Conservation (phyloP, 2,888 invertebrate genomes). For the Tinea semifulvella region DNA sequence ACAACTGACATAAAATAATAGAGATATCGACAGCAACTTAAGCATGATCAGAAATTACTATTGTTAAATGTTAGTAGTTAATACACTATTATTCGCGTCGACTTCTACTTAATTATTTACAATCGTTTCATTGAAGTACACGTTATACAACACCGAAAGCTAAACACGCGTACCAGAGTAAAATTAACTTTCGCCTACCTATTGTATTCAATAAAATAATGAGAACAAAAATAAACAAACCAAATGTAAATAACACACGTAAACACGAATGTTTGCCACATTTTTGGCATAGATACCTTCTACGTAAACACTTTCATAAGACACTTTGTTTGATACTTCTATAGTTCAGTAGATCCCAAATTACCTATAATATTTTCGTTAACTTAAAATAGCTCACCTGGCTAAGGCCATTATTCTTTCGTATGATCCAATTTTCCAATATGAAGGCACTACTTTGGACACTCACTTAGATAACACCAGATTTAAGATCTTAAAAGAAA, state of each 20-base stretch:
- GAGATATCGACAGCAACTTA: background rate
- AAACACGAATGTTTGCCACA: slow-evolving; percentile 4
- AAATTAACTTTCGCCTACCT: slow-evolving; percentile 55
- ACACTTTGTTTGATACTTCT: no score
- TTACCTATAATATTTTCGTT: no score
- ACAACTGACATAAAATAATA: background rate
- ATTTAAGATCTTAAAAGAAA: slow-evolving; percentile 34
- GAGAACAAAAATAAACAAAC: slow-evolving; percentile 8
- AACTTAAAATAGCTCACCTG: slow-evolving; percentile 62
- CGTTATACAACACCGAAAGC: slow-evolving; percentile 66
- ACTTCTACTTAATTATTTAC: slow-evolving; percentile 6
- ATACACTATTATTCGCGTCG: background rate
- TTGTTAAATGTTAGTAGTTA: background rate
- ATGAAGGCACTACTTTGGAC: slow-evolving; percentile 49
- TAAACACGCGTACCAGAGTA: slow-evolving; percentile 46
- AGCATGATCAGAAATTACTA: no score
- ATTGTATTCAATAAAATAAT: slow-evolving; percentile 30
- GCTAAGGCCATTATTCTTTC: slow-evolving; percentile 66
- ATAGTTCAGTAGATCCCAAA: no score
- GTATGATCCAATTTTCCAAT: slow-evolving; percentile 65
- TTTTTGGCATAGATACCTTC: no score
- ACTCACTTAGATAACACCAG: slow-evolving; percentile 49
- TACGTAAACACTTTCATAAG: no score
- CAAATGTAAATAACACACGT: slow-evolving; percentile 1
- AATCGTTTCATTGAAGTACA: slow-evolving; percentile 28